Evolutionary conservation across 1,140 invertebrate species (phyloP).

Genomic region (Notospermus geniculatus): DNA sequence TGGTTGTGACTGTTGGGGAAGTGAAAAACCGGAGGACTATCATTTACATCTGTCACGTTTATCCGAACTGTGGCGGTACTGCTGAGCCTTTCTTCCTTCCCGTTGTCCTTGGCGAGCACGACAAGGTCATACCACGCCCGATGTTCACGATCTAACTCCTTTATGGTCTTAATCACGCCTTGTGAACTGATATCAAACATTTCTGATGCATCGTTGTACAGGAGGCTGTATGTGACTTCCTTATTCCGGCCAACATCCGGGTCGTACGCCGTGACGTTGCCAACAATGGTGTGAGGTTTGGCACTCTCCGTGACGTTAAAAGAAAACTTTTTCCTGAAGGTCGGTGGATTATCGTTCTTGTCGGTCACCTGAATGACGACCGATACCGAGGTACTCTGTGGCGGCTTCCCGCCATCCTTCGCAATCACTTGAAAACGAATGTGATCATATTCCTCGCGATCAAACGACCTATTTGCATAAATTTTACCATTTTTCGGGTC

Average conservation of each 20-base stretch:
- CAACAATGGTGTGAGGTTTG: neutral
- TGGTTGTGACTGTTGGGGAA: neutral
- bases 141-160: constrained; percentile 5
- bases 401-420: constrained; percentile 68
- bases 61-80: constrained; percentile 29
- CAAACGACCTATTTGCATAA: constrained; percentile 71
- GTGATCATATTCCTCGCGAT: constrained; percentile 74
- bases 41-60: constrained; percentile 36
- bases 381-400: constrained; percentile 16
- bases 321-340: constrained; percentile 24
- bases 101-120: constrained; percentile 5
- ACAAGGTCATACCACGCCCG: neutral
- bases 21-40: constrained; percentile 28
- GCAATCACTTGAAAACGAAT: constrained; percentile 73
- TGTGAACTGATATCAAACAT: neutral
- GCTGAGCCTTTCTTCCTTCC: neutral
- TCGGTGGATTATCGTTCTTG: constrained; percentile 37
- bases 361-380: constrained; percentile 35
- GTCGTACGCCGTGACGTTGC: neutral
- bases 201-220: neutral
- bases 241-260: neutral
- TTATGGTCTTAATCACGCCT: neutral
- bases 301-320: constrained; percentile 4
- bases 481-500: constrained; percentile 27
- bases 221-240: neutral